Conservation (phyloP, 1,140 invertebrate species). For the Dinoponera quadriceps region DNA sequence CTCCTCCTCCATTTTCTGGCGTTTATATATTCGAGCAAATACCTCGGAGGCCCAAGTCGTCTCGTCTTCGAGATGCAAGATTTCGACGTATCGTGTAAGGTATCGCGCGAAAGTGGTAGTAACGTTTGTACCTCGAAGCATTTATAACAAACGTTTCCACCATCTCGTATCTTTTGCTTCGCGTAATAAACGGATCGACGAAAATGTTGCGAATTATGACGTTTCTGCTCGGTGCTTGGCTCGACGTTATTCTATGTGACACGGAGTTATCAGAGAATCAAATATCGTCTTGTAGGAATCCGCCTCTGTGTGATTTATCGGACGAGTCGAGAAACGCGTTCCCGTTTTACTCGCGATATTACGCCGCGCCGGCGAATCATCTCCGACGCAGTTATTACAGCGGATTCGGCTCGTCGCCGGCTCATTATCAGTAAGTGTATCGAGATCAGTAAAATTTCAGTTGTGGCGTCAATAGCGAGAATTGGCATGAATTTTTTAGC, state of each 20-base stretch:
- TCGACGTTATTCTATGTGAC: slow-evolving; percentile 35
- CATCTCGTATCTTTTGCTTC: background rate
- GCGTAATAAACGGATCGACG: background rate
- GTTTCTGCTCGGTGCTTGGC: slow-evolving; percentile 4
- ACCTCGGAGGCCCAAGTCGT: background rate
- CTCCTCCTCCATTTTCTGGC: background rate
- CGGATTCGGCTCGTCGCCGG: slow-evolving; percentile 67
- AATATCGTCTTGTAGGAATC: slow-evolving; percentile 59
- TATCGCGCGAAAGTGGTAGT: background rate
- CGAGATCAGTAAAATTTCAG: too few relatives aligned
- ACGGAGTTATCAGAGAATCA: slow-evolving; percentile 8
- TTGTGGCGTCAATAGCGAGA: background rate
- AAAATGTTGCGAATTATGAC: slow-evolving; percentile 52
- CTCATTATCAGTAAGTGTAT: slow-evolving; percentile 79
- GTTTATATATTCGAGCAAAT: background rate
- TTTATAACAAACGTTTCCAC: background rate
- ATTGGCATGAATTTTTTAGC: slow-evolving; percentile 66
- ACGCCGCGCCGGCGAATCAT: slow-evolving; percentile 19
- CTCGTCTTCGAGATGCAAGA: background rate
- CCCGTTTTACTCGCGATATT: slow-evolving; percentile 1
- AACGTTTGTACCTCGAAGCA: background rate
- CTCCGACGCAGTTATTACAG: slow-evolving; percentile 79
- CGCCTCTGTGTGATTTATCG: slow-evolving; percentile 66
- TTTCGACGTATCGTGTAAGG: background rate
- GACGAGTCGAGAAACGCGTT: slow-evolving; percentile 13